Base-by-base conservation (phyloP, 2,888 invertebrate genomes). In the Adelphocoris suturalis region DNA sequence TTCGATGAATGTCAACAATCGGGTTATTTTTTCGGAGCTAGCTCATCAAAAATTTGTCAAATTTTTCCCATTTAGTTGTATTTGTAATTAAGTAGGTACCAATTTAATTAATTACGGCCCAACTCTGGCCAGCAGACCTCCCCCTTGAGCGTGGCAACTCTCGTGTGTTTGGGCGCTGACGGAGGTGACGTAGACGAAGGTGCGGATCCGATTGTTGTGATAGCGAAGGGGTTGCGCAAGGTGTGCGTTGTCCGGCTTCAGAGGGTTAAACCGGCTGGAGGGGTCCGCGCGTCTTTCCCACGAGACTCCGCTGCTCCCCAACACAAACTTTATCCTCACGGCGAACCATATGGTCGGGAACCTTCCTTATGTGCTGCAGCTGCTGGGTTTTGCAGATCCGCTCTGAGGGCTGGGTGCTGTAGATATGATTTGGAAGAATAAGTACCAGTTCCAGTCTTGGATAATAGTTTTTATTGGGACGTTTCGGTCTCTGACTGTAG, bases 241-340 rank as follows among this genome's bases (percentile, higher is more conserved):
- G 68, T 68, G 57, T 48, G 68, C 11, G 57, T 16, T n/a, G 57
- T 57, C 14, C 68, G 27, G 68, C 57, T 57, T 68, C 68, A 68
- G 68, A 68, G 68, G 68, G 68, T n/a, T 12, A 19, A 37, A 37
- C 37, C 37, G 37, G 19, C 23, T 4, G 23, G 9, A n/a, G 61
- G 61, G 61, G 61, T 68, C 68, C 68, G 23, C 23, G 2, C 68
- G 23, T 23, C 19, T 68, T 68, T 68, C 68, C 68, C 68, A 68
- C 68, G 68, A 68, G 68, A 68, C 68, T 19, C 68, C n/a, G n/a
- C n/a, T 13, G n/a, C n/a, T n/a, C n/a, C 57, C 68, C 23, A 3
- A 27, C 68, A 27, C 5, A 23, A 68, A 68, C 23, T 12, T 68
- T 23, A 23, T 23, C 68, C 23, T 68, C 68, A 5, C 23, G 68